A percentile compares a stretch with the other conserved stretches of the same genome.
phyloP scores from a whole-genome alignment of 2,797 vertebrate species.

The Sebastes nivosus region DNA sequence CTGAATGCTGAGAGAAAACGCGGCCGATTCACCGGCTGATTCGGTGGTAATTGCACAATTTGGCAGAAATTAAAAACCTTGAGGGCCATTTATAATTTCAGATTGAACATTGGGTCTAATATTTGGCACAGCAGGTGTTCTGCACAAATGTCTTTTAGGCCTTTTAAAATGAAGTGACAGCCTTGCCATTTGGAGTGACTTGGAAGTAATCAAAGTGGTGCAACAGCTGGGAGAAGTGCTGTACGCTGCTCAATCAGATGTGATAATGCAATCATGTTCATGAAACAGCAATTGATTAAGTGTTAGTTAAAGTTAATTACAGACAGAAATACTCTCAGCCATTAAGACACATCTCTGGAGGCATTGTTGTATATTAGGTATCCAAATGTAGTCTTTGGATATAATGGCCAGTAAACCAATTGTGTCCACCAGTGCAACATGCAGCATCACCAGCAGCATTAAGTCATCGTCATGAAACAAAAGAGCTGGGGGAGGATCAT shows the following conservation, averaged over 20 bases:
- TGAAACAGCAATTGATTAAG: conserved; percentile 58
- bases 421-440: not conserved
- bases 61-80: conserved; percentile 44
- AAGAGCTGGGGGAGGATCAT: conserved; percentile 50
- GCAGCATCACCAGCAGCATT: conserved; percentile 47
- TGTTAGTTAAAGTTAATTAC: conserved; percentile 57
- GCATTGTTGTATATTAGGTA: conserved; percentile 2
- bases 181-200: conserved; percentile 22
- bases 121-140: conserved; percentile 24
- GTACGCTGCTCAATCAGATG: conserved; percentile 9
- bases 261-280: conserved; percentile 44
- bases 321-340: not conserved
- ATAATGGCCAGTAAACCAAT: not conserved
- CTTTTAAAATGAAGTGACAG: conserved; percentile 38
- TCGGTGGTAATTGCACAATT: conserved; percentile 45
- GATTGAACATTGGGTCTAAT: conserved; percentile 38
- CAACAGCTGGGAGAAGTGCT: conserved; percentile 13
- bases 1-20: not conserved
- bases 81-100: conserved; percentile 45
- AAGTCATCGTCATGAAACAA: conserved; percentile 63
- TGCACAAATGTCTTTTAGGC: conserved; percentile 20
- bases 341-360: conserved; percentile 13
- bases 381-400: not conserved
- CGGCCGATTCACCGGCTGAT: conserved; percentile 26
- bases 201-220: conserved; percentile 37